Conservation (phyloP, 2,113 vertebrate genomes). For the Sorex araneus region DNA sequence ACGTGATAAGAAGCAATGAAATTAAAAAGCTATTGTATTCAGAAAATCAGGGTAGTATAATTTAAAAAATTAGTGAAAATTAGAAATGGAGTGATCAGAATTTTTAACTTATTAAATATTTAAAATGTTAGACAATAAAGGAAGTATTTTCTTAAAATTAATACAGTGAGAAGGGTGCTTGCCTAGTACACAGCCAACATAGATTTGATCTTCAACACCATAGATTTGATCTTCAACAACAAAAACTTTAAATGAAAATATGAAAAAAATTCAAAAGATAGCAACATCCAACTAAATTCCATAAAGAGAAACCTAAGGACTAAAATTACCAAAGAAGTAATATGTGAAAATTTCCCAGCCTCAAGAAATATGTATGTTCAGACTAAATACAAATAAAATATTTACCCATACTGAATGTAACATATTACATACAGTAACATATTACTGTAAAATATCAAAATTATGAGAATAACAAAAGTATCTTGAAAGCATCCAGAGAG, state of each 20-base stretch:
- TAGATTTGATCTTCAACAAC: not conserved
- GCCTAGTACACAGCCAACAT: too few species aligned
- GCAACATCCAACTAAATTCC: conserved; percentile 1
- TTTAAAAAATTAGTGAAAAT: not conserved
- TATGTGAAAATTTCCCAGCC: not conserved
- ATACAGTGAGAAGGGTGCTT: not conserved
- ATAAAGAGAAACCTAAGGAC: conserved; percentile 27
- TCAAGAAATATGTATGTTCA: conserved; percentile 18
- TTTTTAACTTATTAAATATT: conserved; percentile 8
- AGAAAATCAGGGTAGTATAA: not conserved
- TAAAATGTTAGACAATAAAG: not conserved
- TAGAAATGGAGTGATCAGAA: not conserved
- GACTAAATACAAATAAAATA: conserved; percentile 17
- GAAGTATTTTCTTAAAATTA: conserved; percentile 4
- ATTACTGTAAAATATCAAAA: conserved; percentile 15
- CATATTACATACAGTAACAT: too few species aligned
- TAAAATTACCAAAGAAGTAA: conserved; percentile 31
- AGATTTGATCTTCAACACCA: not conserved
- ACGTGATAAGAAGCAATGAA: not conserved
- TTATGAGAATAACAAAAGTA: not conserved
- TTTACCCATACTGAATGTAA: not conserved
- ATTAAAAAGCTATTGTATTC: not conserved
- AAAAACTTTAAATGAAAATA: not conserved
- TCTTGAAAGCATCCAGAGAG: not conserved
- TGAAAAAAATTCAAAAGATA: conserved; percentile 11